Percentiles rank a stretch among this genome's conserved stretches.
Conservation (phyloP, 1,140 invertebrate genomes). For the Capitella teleta region DNA sequence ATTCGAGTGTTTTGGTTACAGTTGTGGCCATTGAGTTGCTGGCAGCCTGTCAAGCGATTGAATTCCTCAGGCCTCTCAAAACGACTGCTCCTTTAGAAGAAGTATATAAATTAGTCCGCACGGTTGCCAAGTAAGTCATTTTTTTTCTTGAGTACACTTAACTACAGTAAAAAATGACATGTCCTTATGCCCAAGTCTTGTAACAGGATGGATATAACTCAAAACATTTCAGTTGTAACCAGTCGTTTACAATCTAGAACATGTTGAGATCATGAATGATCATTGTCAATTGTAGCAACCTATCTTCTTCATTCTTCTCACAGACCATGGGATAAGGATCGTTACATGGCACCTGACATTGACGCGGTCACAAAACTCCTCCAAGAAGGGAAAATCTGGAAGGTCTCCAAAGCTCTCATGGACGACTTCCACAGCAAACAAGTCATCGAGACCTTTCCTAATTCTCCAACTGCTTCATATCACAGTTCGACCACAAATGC, state of each 20-base stretch:
- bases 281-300: no score
- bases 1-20: constrained; percentile 15
- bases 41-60: constrained; percentile 62
- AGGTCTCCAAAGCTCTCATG: constrained; percentile 28
- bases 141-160: no score
- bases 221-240: no score
- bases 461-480: constrained; percentile 29
- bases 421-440: constrained; percentile 33
- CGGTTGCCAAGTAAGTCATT: constrained; percentile 21
- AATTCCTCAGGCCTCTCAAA: constrained; percentile 59
- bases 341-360: constrained; percentile 59
- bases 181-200: no score
- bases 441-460: constrained; percentile 26
- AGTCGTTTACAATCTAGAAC: no score
- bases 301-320: no score
- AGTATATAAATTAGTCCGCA: constrained; percentile 54
- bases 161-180: no score
- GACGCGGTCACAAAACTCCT: constrained; percentile 50
- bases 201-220: no score
- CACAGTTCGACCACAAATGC: background rate
- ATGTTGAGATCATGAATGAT: no score
- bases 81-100: constrained; percentile 59
- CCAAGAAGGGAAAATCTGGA: constrained; percentile 43
- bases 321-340: constrained; percentile 55
- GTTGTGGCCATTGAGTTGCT: constrained; percentile 62